A percentile compares a stretch with the other conserved stretches of the same genome.
phyloP scores from a whole-genome alignment of 1,140 invertebrate species.

The Colletes latitarsis region DNA sequence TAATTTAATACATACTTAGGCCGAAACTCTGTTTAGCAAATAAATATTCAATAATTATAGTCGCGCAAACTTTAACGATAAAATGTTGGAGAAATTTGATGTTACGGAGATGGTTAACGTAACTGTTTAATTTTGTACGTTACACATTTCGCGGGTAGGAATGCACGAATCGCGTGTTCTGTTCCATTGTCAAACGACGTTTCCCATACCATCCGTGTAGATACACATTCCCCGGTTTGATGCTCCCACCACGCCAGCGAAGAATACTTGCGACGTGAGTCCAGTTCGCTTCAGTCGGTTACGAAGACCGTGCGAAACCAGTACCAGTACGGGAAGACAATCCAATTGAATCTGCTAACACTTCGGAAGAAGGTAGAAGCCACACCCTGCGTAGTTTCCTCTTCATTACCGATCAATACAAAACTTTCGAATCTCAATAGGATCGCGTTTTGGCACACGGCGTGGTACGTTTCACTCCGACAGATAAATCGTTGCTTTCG shows the following conservation, averaged over 20 bases:
- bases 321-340: not conserved
- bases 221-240: not conserved
- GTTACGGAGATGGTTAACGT: not conserved
- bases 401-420: constrained; percentile 40
- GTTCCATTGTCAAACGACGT: not conserved
- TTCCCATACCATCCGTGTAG: not conserved
- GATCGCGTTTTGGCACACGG: not conserved
- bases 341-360: too few species aligned
- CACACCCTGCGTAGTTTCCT: constrained; percentile 41
- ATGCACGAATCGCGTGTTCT: not conserved
- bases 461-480: too few species aligned
- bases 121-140: not conserved
- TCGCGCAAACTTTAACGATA: too few species aligned
- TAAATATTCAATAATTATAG: not conserved
- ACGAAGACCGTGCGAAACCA: constrained; percentile 19
- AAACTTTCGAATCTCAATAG: constrained; percentile 9
- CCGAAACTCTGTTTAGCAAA: too few species aligned
- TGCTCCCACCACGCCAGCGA: constrained; percentile 6
- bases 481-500: not conserved
- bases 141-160: not conserved
- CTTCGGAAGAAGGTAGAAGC: constrained; percentile 40
- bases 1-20: too few species aligned
- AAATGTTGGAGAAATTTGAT: not conserved
- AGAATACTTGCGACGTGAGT: not conserved
- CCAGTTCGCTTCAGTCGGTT: constrained; percentile 35